phyloP scores from a whole-genome alignment of 2,888 invertebrate genomes.

The Malacosoma neustria region DNA sequence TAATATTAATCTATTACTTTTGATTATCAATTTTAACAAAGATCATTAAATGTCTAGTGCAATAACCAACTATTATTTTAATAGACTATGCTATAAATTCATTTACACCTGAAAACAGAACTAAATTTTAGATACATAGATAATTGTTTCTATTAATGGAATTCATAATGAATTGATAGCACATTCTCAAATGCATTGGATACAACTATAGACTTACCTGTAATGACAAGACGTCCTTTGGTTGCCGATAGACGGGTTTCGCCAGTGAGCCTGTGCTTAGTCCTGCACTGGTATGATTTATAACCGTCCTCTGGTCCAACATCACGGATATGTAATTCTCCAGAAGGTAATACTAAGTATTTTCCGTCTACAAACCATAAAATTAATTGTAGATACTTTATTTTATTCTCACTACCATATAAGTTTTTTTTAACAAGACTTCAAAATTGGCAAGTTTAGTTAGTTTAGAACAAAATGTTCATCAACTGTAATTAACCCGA shows the following conservation, averaged over 20 bases:
- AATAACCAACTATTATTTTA: no score
- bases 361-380: conserved; percentile 84
- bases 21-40: no score
- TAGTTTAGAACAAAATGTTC: no score
- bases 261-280: conserved; percentile 93
- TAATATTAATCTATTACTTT: no score
- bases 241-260: conserved; percentile 95
- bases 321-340: conserved; percentile 96
- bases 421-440: conserved; percentile 1
- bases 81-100: conserved; percentile 6
- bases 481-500: no score
- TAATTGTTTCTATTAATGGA: no score
- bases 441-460: not conserved
- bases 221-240: conserved; percentile 94
- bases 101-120: conserved; percentile 1
- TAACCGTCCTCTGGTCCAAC: conserved; percentile 96
- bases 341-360: conserved; percentile 94
- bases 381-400: conserved; percentile 10
- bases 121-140: no score
- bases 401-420: not conserved
- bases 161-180: conserved; percentile 21
- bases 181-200: no score
- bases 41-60: no score
- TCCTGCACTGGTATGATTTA: conserved; percentile 95
- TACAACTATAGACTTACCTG: conserved; percentile 82